Evolutionary conservation across 2,888 invertebrate species (phyloP).

Genomic region (Pristionchus mayeri): DNA sequence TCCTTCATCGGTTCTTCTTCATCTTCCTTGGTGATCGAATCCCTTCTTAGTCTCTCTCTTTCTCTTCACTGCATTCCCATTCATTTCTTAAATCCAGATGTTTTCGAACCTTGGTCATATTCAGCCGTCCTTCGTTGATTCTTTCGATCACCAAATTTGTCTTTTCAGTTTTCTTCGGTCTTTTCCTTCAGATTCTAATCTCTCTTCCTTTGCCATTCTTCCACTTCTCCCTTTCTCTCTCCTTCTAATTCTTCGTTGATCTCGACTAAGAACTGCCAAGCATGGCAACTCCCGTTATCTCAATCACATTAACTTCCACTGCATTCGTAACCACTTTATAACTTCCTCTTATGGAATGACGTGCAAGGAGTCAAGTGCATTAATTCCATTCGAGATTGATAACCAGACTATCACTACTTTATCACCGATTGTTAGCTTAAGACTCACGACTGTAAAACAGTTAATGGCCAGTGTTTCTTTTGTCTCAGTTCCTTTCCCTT

Average conservation of each 20-base stretch:
- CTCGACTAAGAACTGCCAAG: background rate
- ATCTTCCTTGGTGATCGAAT: background rate
- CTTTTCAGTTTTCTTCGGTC: conserved; percentile 16
- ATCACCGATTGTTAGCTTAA: conserved; percentile 31
- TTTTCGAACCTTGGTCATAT: conserved; percentile 20
- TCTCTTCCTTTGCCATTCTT: background rate
- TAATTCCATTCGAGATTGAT: background rate
- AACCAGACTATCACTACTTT: conserved; percentile 38
- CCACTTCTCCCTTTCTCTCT: conserved; percentile 14
- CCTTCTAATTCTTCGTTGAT: background rate
- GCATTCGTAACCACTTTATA: background rate
- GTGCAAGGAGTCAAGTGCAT: background rate
- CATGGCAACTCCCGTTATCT: background rate
- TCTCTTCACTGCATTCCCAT: background rate
- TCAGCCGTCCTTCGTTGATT: background rate
- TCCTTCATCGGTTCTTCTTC: background rate
- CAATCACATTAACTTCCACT: background rate
- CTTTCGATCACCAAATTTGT: background rate
- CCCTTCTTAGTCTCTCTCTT: background rate
- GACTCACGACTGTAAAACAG: background rate
- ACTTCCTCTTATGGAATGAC: conserved; percentile 34
- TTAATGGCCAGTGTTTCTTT: background rate
- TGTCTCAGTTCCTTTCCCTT: conserved; percentile 3
- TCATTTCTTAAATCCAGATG: background rate
- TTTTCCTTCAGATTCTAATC: conserved; percentile 26